Conservation (phyloP, 2,797 vertebrate genomes). For the Alectoris magna region DNA sequence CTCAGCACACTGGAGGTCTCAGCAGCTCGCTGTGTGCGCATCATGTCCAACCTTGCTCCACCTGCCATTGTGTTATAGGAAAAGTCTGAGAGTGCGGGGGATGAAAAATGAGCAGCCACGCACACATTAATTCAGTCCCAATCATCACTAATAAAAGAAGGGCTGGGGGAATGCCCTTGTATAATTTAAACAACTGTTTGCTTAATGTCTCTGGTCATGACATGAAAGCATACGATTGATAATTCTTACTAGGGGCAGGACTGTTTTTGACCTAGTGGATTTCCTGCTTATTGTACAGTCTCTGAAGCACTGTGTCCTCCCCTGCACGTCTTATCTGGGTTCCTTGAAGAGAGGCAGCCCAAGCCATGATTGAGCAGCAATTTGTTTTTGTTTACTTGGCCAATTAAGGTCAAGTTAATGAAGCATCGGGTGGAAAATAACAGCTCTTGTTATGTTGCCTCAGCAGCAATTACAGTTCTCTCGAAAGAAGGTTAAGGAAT, state of each 20-base stretch:
- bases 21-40: background rate
- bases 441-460: background rate
- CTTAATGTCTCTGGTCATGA: background rate
- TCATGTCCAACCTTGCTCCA: background rate
- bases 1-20: background rate
- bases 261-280: background rate
- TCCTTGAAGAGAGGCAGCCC: background rate
- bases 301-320: background rate
- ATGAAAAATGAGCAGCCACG: slow-evolving; percentile 23
- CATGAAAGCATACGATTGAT: background rate
- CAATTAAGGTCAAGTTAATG: slow-evolving; percentile 59
- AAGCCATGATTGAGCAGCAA: background rate
- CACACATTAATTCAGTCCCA: background rate
- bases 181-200: background rate
- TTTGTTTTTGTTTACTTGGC: slow-evolving; percentile 46
- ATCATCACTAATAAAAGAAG: slow-evolving; percentile 1
- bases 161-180: background rate
- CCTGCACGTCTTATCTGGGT: background rate
- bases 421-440: slow-evolving; percentile 4
- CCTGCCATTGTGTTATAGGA: background rate
- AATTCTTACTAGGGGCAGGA: background rate
- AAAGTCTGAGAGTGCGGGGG: background rate
- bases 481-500: background rate
- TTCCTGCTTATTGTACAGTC: background rate
- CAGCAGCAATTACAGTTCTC: slow-evolving; percentile 31